Evolutionary conservation across 2,888 invertebrate species (phyloP).

Genomic region (Drosophila birchii): DNA sequence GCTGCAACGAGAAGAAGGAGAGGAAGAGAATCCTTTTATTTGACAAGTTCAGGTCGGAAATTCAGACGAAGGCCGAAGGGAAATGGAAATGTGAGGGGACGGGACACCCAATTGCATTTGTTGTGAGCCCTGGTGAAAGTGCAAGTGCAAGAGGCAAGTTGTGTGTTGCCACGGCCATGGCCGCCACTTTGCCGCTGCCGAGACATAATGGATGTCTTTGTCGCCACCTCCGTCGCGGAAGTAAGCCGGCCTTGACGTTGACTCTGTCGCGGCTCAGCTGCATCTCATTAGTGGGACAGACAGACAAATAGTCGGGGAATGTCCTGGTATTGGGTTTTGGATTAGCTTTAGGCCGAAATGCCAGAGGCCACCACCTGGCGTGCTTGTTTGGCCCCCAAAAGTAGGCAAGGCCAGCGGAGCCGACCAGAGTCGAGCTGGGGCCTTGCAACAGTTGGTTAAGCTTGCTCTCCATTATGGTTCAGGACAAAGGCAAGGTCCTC

Average conservation of each 20-base stretch:
- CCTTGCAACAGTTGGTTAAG: slow-evolving; percentile 48
- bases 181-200: slow-evolving; percentile 39
- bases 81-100: slow-evolving; percentile 12
- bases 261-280: slow-evolving; percentile 59
- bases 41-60: slow-evolving; percentile 53
- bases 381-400: slow-evolving; percentile 47
- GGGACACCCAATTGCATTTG: slow-evolving; percentile 22
- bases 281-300: slow-evolving; percentile 69
- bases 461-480: not conserved
- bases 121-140: slow-evolving; percentile 54
- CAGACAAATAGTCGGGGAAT: slow-evolving; percentile 23
- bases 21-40: slow-evolving; percentile 47
- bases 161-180: slow-evolving; percentile 61
- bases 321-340: slow-evolving; percentile 41
- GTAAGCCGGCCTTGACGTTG: slow-evolving; percentile 76
- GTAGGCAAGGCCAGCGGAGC: slow-evolving; percentile 45
- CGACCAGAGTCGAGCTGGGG: slow-evolving; percentile 9
- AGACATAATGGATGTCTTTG: slow-evolving; percentile 62
- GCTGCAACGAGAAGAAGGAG: slow-evolving; percentile 32
- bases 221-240: slow-evolving; percentile 65
- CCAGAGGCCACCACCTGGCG: slow-evolving; percentile 47
- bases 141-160: slow-evolving; percentile 64
- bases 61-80: slow-evolving; percentile 18
- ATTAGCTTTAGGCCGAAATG: slow-evolving; percentile 49
- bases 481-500: slow-evolving; percentile 33